phyloP scores from a whole-genome alignment of 2,113 vertebrate genomes.

The Addax nasomaculatus region DNA sequence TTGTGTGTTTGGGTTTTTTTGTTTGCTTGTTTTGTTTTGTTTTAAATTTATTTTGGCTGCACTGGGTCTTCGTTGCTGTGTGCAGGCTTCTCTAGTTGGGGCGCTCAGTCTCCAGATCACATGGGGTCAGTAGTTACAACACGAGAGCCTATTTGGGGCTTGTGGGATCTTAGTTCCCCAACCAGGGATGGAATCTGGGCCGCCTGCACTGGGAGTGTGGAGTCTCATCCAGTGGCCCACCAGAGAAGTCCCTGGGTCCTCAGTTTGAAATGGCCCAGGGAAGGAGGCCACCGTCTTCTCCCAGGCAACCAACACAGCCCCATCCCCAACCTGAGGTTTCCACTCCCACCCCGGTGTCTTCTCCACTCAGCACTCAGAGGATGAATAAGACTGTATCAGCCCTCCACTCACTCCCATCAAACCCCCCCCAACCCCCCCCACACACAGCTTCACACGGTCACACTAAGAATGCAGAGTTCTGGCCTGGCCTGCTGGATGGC shows the following conservation, averaged over 20 bases:
- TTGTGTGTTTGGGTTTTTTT: not conserved
- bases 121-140: not conserved
- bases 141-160: not conserved
- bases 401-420: not conserved
- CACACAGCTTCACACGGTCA: not conserved
- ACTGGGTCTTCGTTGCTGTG: not conserved
- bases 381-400: too few species aligned
- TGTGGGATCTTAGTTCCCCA: not conserved
- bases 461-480: not conserved
- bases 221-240: not conserved
- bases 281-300: not conserved
- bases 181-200: not conserved
- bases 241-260: not conserved
- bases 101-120: not conserved
- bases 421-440: accelerated
- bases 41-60: not conserved
- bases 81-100: not conserved
- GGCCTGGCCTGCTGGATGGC: not conserved
- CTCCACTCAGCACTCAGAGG: not conserved
- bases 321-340: not conserved
- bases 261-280: not conserved
- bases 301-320: not conserved
- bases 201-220: not conserved
- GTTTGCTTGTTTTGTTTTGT: not conserved
- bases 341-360: not conserved